Percentiles rank a stretch among this genome's conserved stretches.
Evolutionary conservation across 2,797 vertebrate genomes (phyloP).

Genomic region (Enoplosus armatus): DNA sequence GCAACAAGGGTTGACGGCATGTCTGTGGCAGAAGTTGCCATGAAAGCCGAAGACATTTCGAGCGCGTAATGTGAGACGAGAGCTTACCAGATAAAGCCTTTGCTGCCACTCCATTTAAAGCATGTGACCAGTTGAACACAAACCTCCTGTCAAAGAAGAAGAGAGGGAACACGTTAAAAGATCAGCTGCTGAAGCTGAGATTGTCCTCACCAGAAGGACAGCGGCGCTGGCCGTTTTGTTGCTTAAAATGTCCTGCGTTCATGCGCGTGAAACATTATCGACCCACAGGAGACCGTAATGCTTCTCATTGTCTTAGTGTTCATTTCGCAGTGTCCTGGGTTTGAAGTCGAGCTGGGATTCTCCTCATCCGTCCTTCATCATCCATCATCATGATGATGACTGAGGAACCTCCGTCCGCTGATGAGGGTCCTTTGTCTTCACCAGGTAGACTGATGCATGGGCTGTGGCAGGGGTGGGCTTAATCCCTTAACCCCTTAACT

Average conservation of each 20-base stretch:
- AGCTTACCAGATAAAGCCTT: slow-evolving; percentile 82
- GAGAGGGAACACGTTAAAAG: not conserved
- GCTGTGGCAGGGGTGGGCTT: no score
- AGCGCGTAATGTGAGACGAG: not conserved
- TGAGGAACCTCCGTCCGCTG: no score
- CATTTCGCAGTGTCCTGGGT: no score
- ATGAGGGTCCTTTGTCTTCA: no score
- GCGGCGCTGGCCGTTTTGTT: not conserved
- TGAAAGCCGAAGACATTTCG: not conserved
- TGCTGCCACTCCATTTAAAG: slow-evolving; percentile 73
- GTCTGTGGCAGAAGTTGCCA: not conserved
- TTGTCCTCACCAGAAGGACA: not conserved
- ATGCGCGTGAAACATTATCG: not conserved
- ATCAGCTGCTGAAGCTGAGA: not conserved
- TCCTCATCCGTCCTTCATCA: no score
- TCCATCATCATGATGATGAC: no score
- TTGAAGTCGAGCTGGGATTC: no score
- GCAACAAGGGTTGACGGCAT: accelerated
- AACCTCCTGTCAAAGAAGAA: slow-evolving; percentile 76
- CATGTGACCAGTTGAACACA: slow-evolving; percentile 81
- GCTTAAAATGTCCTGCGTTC: not conserved
- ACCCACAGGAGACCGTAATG: not conserved
- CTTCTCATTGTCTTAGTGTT: no score
- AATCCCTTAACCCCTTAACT: no score
- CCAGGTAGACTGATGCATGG: no score